Evolutionary conservation across 2,888 invertebrate genomes (phyloP).

Genomic region (Hypomecis atomaria): DNA sequence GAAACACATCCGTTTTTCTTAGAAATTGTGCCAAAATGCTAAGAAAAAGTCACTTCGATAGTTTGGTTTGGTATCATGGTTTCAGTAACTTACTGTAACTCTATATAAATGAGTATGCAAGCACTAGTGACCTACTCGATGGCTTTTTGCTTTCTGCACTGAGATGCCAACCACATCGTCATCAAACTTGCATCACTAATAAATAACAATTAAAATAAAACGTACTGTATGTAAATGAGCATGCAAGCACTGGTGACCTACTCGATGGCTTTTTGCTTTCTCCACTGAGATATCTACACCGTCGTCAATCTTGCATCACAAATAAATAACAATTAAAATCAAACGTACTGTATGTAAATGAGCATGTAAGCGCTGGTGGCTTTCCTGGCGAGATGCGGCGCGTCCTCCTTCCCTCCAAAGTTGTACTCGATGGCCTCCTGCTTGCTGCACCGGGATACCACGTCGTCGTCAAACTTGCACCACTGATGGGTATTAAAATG

Average conservation of each 20-base stretch:
- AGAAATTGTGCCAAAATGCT: too few species aligned
- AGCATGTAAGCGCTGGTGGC: slow-evolving; percentile 99
- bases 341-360: slow-evolving; percentile 92
- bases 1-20: too few species aligned
- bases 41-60: too few species aligned
- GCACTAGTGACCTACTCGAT: too few species aligned
- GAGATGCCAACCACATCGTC: too few species aligned
- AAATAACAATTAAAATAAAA: background rate
- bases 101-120: too few species aligned
- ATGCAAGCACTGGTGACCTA: slow-evolving; percentile 98
- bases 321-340: background rate
- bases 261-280: too few species aligned
- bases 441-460: slow-evolving; percentile 98
- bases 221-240: slow-evolving; percentile 96
- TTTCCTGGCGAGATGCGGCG: slow-evolving; percentile 94
- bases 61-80: too few species aligned
- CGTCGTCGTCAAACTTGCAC: slow-evolving; percentile 99
- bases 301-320: background rate
- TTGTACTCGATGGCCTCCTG: slow-evolving; percentile 98
- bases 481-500: slow-evolving; percentile 84
- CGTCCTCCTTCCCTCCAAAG: slow-evolving; percentile 97
- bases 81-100: too few species aligned
- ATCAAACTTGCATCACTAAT: background rate
- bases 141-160: too few species aligned
- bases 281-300: too few species aligned